Percentiles rank a stretch among this genome's conserved stretches.
Conservation (phyloP, 2,888 invertebrate species). For the Hyalella azteca region DNA sequence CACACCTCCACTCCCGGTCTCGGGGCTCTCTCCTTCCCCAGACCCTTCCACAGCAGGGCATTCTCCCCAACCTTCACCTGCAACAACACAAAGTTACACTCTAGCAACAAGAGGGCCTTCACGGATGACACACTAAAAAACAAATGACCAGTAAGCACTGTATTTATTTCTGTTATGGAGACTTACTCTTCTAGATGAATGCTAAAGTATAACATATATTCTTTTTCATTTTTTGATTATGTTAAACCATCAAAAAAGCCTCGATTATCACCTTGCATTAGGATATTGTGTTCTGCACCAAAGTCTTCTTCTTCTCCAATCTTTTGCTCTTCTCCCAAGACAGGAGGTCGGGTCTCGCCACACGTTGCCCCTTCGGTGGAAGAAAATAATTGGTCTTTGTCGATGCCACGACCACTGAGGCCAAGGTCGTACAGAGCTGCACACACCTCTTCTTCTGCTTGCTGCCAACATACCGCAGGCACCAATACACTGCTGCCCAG, state of each 20-base stretch:
- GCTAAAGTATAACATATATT: too few species aligned
- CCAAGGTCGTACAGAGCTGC: conserved; percentile 23
- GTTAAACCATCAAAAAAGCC: too few species aligned
- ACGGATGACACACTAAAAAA: too few species aligned
- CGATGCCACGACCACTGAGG: neutral
- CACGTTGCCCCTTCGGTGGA: neutral
- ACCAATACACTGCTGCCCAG: neutral
- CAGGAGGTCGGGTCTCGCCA: conserved; percentile 26
- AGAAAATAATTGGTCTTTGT: neutral
- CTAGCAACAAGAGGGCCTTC: too few species aligned
- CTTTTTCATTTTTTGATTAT: too few species aligned
- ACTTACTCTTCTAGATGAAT: too few species aligned
- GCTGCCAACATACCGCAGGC: conserved; percentile 32
- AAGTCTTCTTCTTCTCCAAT: conserved; percentile 28
- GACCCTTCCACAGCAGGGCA: conserved; percentile 35
- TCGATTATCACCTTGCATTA: neutral
- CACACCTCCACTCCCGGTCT: conserved; percentile 46
- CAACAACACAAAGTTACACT: too few species aligned
- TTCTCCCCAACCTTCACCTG: conserved; percentile 54
- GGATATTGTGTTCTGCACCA: conserved; percentile 10
- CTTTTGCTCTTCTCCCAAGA: conserved; percentile 30
- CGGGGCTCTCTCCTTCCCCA: conserved; percentile 42
- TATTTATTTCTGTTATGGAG: too few species aligned
- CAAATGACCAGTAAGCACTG: too few species aligned
- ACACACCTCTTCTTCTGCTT: conserved; percentile 20